Base-by-base conservation (phyloP, 2,113 vertebrate species). In the Ploceus nigricollis region DNA sequence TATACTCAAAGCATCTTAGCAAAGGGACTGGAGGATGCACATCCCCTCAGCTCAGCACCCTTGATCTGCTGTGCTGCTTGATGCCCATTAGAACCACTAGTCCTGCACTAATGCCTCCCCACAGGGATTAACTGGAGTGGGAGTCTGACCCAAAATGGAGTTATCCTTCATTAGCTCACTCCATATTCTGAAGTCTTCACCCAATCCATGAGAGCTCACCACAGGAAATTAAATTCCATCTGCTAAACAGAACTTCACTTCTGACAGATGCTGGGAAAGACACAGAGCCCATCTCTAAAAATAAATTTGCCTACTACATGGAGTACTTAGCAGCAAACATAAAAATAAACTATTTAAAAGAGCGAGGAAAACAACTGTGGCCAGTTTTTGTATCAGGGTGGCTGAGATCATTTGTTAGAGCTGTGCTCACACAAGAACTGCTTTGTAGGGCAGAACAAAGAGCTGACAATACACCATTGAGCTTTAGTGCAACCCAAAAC, bases 401-500 rank as follows among this genome's bases (percentile, higher is more conserved):
- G 56, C 82, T 97, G 85, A 96, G 79, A 60, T 93, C 76, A 87
- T 78, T 76, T 65, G 79, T 88, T 45, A 95, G 93, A 96, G 75
- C 71, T 73, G 33, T 50, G 88, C 76, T 94, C 61, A 71, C 57
- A 98, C 95, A 98, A 95, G 63, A 93, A 33, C 53, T 69, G 87
- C 96, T 96, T 97, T 98, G 97, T 98, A 10, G 65, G 51, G 72
- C 93, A 89, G 82, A 86, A 92, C 48, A 89, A 95, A 86, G 51
- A 94, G 87, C 82, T 61, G 80, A 97, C 91, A 98, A 98, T 80
- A 23, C 81, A 39, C 85, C 63, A 97, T 40, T 98, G 96, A 95
- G 96, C 92, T 78, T 60, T 23, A 93, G 65, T 12, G 35, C 54
- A 81, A 82, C 50, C 50, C 72, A 76, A 86, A 91, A 25, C 61